phyloP scores from a whole-genome alignment of 2,888 invertebrate species.

The Erebia ligea region DNA sequence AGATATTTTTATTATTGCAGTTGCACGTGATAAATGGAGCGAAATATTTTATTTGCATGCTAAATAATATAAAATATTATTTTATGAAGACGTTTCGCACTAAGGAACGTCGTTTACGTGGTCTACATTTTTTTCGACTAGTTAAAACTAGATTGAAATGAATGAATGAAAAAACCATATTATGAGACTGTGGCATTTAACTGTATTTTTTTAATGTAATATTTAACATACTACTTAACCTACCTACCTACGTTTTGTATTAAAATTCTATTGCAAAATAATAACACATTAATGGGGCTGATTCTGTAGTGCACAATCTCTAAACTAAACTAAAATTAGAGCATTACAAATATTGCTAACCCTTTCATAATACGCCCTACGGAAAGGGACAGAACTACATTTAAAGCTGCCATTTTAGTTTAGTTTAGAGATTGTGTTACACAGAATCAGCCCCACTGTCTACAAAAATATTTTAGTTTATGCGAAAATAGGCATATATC shows the following conservation, averaged over 20 bases:
- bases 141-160: neutral
- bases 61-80: slow-evolving; percentile 34
- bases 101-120: neutral
- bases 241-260: too few relatives aligned
- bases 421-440: too few relatives aligned
- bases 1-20: slow-evolving; percentile 49
- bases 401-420: too few relatives aligned
- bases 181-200: neutral
- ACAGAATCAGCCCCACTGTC: too few relatives aligned
- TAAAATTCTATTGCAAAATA: too few relatives aligned
- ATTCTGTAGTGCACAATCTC: too few relatives aligned
- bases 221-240: neutral
- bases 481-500: neutral
- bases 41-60: slow-evolving; percentile 42
- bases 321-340: too few relatives aligned
- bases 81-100: slow-evolving; percentile 27
- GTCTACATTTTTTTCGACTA: neutral
- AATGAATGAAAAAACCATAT: neutral
- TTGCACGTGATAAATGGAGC: slow-evolving; percentile 39
- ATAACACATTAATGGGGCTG: too few relatives aligned
- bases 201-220: neutral
- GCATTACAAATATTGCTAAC: too few relatives aligned
- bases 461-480: too few relatives aligned
- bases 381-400: too few relatives aligned
- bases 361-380: too few relatives aligned